These are phyloP conservation scores for Cygnus buccinator DNA, from an alignment of 2,113 vertebrate species.

Conservation along the genomic window DNA sequence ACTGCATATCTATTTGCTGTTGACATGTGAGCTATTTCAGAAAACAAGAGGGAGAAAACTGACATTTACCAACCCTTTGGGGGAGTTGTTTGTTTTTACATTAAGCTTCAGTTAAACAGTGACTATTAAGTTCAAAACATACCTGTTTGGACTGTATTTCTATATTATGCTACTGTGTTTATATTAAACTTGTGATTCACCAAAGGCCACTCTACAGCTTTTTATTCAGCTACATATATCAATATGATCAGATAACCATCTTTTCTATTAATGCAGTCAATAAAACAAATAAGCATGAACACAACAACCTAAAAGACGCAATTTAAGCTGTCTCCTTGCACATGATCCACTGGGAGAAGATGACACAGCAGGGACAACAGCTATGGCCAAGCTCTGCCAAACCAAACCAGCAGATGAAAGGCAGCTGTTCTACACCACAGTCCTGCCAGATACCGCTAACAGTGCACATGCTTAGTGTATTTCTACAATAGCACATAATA, in stretches of 20 bases:
- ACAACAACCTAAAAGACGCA: neutral
- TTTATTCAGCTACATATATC: neutral
- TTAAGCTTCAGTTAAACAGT: neutral
- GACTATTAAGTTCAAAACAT: neutral
- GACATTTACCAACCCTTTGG: neutral
- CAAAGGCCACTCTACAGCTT: neutral
- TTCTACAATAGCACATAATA: neutral
- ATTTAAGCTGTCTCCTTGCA: neutral
- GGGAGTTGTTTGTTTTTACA: neutral
- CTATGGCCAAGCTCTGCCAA: neutral
- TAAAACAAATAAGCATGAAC: neutral
- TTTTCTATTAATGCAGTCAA: neutral
- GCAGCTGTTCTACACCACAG: neutral
- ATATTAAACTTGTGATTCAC: neutral
- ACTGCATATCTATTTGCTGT: neutral
- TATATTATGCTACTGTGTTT: neutral
- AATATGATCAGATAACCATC: neutral
- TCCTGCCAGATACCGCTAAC: neutral
- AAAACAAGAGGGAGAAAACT: neutral
- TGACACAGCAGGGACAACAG: neutral
- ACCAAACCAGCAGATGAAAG: neutral
- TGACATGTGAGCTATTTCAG: neutral
- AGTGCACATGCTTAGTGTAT: no score
- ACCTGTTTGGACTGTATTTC: neutral
- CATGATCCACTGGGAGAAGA: neutral